Evolutionary conservation across 2,113 vertebrate genomes (phyloP), one percentile per base, ranked within the genome.

Genomic region (Aramus guarauna): DNA sequence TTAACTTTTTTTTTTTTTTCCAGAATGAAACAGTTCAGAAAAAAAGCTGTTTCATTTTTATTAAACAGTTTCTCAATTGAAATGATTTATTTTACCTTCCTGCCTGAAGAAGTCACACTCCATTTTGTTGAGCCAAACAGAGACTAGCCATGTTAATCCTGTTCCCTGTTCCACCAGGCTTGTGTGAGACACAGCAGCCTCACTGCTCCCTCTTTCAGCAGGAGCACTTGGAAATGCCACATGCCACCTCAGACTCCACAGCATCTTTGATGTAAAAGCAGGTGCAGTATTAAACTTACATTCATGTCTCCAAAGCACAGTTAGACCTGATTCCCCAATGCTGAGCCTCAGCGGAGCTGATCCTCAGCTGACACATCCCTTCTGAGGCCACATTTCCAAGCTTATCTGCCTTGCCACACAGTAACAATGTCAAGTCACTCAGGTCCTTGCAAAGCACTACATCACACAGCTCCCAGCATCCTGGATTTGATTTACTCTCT

Each of bases 11-110:
- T 13, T 34, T 19, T 16, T 2, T 34, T 19, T 20, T 2, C 10
- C 24, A 64, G 45, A 90, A 93, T 50, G 63, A 83, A 69, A 90
- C 29, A 24, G 29, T 87, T 94, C 16, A 36, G 27, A n/a, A 78
- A 74, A 84, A 88, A 91, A 60, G 11, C 22, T 37, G 45, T 47
- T 96, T 92, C 79, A 47, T 84, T 94, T 95, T 89, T 95, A 87
- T 92, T 86, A 58, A 94, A 92, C 55, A 89, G 50, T 59, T 94
- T 89, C 67, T 95, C 79, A 63, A 30, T 5, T 59, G 76, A 81
- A 88, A 89, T 71, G 0, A 86, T 86, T 94, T 92, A 55, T 90
- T 93, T 88, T 74, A 62, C 75, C 22, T 91, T 85, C 45, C 48
- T 64, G 22, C 43, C 43, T 95, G 58, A 72, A 82, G 58, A 93